Evolutionary conservation across 2,888 invertebrate species (phyloP), one percentile per base, ranked within the genome.

Genomic region (Cantharis rustica): DNA sequence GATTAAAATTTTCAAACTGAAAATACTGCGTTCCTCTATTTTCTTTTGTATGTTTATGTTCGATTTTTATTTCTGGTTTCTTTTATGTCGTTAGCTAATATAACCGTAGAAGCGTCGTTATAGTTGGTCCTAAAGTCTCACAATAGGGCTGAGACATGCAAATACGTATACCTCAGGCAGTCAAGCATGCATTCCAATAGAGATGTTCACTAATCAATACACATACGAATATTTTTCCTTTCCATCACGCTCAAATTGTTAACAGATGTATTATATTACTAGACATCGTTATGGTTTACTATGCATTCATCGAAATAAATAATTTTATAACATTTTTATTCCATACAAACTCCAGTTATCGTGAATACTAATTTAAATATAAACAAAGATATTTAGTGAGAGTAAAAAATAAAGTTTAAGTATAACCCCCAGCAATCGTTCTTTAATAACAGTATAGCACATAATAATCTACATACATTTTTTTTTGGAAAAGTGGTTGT

Each of bases 21-120:
- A 83, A 83, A 84, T 84, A 83, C 81, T 83, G 82, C 82, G 82
- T 78, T 80, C 79, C 83, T 83, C 83, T 84, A 83, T 84, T 83
- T 84, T 83, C 74, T 75, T 80, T 81, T 80, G 75, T 73, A 69
- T 71, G 80, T 80, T 76, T 79, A 77, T 81, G 83, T 83, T 83
- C 84, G 84, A 84, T 84, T 84, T 84, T 84, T 84, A 84, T 84
- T 84, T 84, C 84, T 83, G 81, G 82, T 79, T 84, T 81, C 83
- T 82, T 81, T 79, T 84, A 83, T 82, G 83, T 85, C 84, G 84
- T 85, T 85, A 84, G 84, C 84, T 84, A 85, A 84, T 84, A 84
- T 83, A 81, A 83, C 82, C 64, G 83, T 81, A 80, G 81, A 82
- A 81, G 83, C 82, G 79, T 82, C 81, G 81, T 83, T 80, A 68